A percentile compares a stretch with the other conserved stretches of the same genome.
Evolutionary conservation across 1,140 invertebrate species (phyloP).

Genomic region (Ganaspis sp.): DNA sequence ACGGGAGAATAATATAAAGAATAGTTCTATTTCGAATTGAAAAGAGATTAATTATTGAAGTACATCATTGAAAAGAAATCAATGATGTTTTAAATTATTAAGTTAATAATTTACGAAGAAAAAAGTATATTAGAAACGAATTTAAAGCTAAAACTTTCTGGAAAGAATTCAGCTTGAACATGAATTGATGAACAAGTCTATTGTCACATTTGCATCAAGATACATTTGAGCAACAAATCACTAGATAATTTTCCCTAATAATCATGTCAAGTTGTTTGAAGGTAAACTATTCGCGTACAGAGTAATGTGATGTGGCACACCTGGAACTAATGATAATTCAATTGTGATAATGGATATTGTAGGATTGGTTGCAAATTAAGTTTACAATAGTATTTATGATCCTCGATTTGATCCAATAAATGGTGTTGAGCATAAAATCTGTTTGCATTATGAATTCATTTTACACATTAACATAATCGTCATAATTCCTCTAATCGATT

Average conservation of each 20-base stretch:
- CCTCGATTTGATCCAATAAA: background rate
- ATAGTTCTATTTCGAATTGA: too few species aligned
- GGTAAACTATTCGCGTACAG: background rate
- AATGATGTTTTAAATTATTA: too few species aligned
- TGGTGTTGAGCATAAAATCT: background rate
- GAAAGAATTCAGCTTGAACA: background rate
- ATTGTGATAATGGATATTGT: background rate
- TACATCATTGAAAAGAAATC: too few species aligned
- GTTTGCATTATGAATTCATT: background rate
- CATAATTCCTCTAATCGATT: too few species aligned
- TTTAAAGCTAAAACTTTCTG: background rate
- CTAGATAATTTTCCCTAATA: background rate
- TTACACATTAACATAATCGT: background rate
- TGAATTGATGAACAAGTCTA: background rate
- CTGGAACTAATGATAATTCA: slow-evolving; percentile 16
- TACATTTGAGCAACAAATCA: background rate
- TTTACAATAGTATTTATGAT: background rate
- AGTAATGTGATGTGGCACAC: background rate
- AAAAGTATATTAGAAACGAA: too few species aligned
- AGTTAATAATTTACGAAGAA: too few species aligned
- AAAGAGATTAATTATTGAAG: too few species aligned
- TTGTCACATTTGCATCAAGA: background rate
- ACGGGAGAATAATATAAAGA: too few species aligned
- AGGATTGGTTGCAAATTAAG: slow-evolving; percentile 10
- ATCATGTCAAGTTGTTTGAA: background rate